Evolutionary conservation across 2,113 vertebrate species (phyloP), one percentile per base, ranked within the genome.

Genomic region (Megaceryle torquata): DNA sequence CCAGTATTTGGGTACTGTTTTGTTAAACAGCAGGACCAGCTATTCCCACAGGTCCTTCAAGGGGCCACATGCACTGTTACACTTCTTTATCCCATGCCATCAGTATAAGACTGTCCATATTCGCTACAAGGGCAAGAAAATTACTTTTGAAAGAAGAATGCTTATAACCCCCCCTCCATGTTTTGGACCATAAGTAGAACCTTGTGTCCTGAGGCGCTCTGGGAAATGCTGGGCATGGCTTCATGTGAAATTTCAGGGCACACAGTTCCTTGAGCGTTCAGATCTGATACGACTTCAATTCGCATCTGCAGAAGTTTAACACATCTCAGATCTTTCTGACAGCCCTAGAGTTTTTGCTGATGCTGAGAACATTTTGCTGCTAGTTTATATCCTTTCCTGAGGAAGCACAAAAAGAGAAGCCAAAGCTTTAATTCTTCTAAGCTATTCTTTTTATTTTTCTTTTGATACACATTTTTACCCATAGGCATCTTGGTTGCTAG

Each of bases 1-100:
- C 95, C 96, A 96, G 86, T 91, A 94, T 89, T 95, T 95, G 95
- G 94, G 95, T 87, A 95, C 93, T 92, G 65, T 91, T 94, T 92
- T 79, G 93, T 95, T 91, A 44, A 25, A 75, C 41, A 82, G 91
- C 0, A 2, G 86, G 84, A 95, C 86, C 93, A 96, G 81, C 91
- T 92, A 91, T 92, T 96, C 93, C 93, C 95, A 94, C 35, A 68
- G 53, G 91, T 91, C 91, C 86, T 92, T 84, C 78, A 41, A 79
- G 81, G 86, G 87, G 74, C 77, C 67, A 53, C 93, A 92, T 92
- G 43, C 83, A 54, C 95, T 83, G n/a, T 29, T 89, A 65, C 6
- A 63, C 53, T 86, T 78, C 79, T 71, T 77, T 33, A 37, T 86
- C 74, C 91, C 83, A 84, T 93, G 94, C 70, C 78, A 61, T 65